These are phyloP conservation scores for Pseudeuparius sepicola DNA, from an alignment of 2,888 invertebrate species.

Conservation along the genomic window DNA sequence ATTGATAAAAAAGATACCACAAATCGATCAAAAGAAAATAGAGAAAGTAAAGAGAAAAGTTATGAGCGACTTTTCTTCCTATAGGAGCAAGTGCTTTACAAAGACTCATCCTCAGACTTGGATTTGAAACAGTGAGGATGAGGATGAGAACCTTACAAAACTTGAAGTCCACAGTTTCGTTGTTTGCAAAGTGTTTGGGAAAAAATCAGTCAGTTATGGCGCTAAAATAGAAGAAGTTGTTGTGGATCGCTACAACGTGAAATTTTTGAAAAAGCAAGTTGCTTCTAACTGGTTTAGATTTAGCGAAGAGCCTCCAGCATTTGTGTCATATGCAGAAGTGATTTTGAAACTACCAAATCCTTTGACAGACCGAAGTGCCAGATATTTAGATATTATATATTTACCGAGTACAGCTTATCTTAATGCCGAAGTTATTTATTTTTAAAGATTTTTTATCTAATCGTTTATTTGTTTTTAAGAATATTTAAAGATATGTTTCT, in stretches of 20 bases:
- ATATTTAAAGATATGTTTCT: constrained; percentile 6
- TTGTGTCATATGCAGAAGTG: constrained; percentile 11
- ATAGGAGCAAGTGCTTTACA: constrained; percentile 5
- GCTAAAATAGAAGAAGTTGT: constrained; percentile 1
- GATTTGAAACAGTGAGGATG: background rate
- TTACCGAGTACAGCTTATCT: constrained; percentile 13
- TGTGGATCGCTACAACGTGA: constrained; percentile 1
- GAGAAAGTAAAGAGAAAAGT: constrained; percentile 8
- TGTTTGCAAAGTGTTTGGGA: constrained; percentile 2
- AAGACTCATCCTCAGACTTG: constrained; percentile 6
- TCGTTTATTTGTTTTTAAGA: constrained; percentile 3
- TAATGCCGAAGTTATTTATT: constrained; percentile 11
- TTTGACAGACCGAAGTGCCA: constrained; percentile 11
- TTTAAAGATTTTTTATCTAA: constrained; percentile 4
- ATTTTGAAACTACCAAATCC: constrained; percentile 13
- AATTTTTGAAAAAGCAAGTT: constrained; percentile 13
- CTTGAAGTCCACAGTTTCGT: background rate
- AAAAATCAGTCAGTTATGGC: background rate
- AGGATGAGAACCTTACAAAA: background rate
- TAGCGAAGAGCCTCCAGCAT: constrained; percentile 11
- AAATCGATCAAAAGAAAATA: constrained; percentile 7
- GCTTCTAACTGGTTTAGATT: constrained; percentile 11
- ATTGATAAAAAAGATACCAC: constrained; percentile 4
- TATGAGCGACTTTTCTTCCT: constrained; percentile 6
- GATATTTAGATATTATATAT: constrained; percentile 11